Base-by-base conservation (phyloP, 2,797 vertebrate species). In the Falco berigora region DNA sequence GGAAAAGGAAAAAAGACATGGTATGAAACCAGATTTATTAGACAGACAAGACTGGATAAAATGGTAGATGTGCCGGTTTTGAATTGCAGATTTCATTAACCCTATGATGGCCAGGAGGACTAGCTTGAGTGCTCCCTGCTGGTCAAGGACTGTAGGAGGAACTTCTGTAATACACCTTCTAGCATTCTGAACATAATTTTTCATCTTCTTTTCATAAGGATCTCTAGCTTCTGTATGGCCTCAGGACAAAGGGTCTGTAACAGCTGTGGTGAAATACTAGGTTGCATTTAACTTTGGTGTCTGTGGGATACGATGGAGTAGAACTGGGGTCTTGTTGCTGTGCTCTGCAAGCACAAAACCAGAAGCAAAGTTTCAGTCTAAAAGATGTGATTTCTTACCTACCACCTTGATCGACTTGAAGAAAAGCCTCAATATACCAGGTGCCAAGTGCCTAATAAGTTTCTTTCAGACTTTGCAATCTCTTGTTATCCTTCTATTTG, bases 1-100 rank as follows among this genome's bases (percentile, higher is more conserved):
- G 79, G 94, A 90, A 84, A 92, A 94, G 86, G 72, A 84, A 86
- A 84, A 86, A 85, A 93, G 34, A 53, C 84, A 56, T 74, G 42
- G 58, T 80, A 91, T 72, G 75, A 91, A 96, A 85, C 74, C 61
- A 95, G 92, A 87, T 90, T 85, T 95, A 73, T 96, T 93, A 53
- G 83, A 77, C 63, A 93, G 90, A 95, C 90, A 92, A 90, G 90
- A 75, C 63, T 91, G 87, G 79, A 92, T 89, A 92, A 91, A 74
- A 68, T 77, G 77, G 90, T 94, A 86, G 88, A 86, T 71, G 74
- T 91, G 42, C 74, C 85, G 42, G 28, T 52, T 87, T 91, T 93
- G 83, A 87, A 80, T 56, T 92, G 78, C 80, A 83, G 56, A 67
- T 89, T 88, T 81, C 25, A 52, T 94, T 94, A 97, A 96, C 71